A percentile compares a stretch with the other conserved stretches of the same genome.
Evolutionary conservation across 2,113 vertebrate species (phyloP).

Genomic region (Gila orcuttii): DNA sequence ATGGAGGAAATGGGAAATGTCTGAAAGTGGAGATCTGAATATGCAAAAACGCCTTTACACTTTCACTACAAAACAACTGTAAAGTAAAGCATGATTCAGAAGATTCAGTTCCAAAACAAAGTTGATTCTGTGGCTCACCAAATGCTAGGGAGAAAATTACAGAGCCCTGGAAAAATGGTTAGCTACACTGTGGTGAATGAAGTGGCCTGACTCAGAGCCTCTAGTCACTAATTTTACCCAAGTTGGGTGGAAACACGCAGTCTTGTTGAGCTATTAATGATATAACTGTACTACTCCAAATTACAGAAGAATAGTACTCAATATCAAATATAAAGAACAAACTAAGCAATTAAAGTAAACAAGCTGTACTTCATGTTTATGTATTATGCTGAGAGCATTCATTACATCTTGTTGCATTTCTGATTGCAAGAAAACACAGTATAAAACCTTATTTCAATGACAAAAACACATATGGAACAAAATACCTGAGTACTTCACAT

Average conservation of each 20-base stretch:
- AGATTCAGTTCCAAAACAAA: slow-evolving; percentile 67
- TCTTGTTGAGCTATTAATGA: slow-evolving; percentile 59
- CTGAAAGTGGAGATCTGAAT: slow-evolving; percentile 66
- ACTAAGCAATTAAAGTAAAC: background rate
- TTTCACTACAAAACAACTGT: background rate
- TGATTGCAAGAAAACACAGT: background rate
- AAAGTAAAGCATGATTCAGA: background rate
- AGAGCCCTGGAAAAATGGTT: slow-evolving; percentile 75
- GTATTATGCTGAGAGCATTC: too few species aligned
- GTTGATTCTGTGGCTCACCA: slow-evolving; percentile 71
- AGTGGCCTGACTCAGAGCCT: slow-evolving; percentile 69
- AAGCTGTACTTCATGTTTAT: background rate
- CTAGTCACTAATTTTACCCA: slow-evolving; percentile 70
- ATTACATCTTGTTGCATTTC: background rate
- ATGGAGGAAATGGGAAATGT: slow-evolving; percentile 72
- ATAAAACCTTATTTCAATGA: background rate
- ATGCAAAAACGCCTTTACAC: slow-evolving; percentile 12
- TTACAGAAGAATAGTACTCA: background rate
- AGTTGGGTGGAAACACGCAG: slow-evolving; percentile 57
- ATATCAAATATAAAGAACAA: background rate
- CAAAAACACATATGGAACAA: background rate
- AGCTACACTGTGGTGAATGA: slow-evolving; percentile 77
- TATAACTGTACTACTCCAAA: slow-evolving; percentile 57
- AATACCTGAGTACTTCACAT: background rate
- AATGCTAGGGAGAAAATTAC: slow-evolving; percentile 61